Evolutionary conservation across 2,113 vertebrate species (phyloP).

Genomic region (Sebastes fasciatus): DNA sequence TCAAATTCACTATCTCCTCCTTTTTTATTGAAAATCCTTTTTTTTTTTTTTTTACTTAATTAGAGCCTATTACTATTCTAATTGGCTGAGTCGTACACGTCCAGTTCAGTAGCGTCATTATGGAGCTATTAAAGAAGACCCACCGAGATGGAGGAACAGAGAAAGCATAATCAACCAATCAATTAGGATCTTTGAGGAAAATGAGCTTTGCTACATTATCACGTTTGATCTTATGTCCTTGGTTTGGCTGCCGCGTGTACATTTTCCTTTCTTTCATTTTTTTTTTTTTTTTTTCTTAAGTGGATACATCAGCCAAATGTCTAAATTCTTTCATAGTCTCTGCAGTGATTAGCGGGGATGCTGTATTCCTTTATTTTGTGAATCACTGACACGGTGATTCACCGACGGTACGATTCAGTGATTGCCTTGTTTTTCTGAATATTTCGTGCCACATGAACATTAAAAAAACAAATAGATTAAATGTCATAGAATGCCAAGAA

Average conservation of each 20-base stretch:
- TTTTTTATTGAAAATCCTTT: slow-evolving; percentile 93
- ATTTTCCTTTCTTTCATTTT: slow-evolving; percentile 13
- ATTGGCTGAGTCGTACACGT: slow-evolving; percentile 84
- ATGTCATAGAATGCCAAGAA: not conserved
- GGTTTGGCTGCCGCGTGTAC: slow-evolving; percentile 61
- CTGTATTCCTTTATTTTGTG: slow-evolving; percentile 3
- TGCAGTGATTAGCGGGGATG: slow-evolving; percentile 9
- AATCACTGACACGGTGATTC: slow-evolving; percentile 1
- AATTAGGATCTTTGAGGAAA: slow-evolving; percentile 83
- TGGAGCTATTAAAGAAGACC: slow-evolving; percentile 85
- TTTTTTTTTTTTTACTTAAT: slow-evolving; percentile 90
- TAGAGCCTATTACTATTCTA: slow-evolving; percentile 95
- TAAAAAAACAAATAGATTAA: not conserved
- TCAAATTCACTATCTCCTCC: slow-evolving; percentile 92
- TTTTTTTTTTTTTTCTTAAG: slow-evolving; percentile 30
- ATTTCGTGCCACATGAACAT: not conserved
- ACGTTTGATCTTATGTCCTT: slow-evolving; percentile 83
- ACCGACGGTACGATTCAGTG: not conserved
- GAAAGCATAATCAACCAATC: slow-evolving; percentile 86
- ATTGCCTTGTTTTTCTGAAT: not conserved
- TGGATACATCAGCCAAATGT: slow-evolving; percentile 54
- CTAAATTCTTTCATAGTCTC: slow-evolving; percentile 37
- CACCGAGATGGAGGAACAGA: slow-evolving; percentile 78
- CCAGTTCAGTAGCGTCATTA: slow-evolving; percentile 80
- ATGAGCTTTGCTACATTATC: slow-evolving; percentile 80